Evolutionary conservation across 2,888 invertebrate species (phyloP).

Genomic region (Aplocera efformata): DNA sequence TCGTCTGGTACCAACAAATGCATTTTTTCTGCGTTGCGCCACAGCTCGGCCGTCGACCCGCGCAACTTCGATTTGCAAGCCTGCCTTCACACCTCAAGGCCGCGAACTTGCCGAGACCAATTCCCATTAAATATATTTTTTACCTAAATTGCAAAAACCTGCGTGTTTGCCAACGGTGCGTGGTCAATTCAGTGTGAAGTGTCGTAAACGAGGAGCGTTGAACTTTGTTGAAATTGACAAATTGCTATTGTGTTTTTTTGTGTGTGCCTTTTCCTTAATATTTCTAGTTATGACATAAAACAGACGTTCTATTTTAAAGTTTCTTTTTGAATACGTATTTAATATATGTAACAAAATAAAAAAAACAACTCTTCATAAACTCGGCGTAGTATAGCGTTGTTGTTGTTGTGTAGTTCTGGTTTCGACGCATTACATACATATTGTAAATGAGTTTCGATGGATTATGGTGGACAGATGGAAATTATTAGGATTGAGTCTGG

Average conservation of each 20-base stretch:
- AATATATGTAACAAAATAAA: too few relatives aligned
- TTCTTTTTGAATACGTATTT: too few relatives aligned
- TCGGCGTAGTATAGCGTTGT: too few relatives aligned
- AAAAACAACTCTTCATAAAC: too few relatives aligned
- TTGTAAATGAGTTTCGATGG: too few relatives aligned
- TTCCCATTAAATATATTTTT: slow-evolving; percentile 42
- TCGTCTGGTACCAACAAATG: slow-evolving; percentile 7
- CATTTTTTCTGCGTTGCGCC: slow-evolving; percentile 38
- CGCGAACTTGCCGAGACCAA: slow-evolving; percentile 66
- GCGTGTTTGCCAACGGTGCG: slow-evolving; percentile 29
- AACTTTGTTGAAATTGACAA: slow-evolving; percentile 22
- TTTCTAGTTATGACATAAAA: too few relatives aligned
- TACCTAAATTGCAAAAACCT: slow-evolving; percentile 19
- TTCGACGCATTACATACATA: too few relatives aligned
- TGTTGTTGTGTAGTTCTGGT: too few relatives aligned
- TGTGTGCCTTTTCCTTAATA: too few relatives aligned
- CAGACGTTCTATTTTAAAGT: too few relatives aligned
- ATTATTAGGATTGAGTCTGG: too few relatives aligned
- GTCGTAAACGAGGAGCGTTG: slow-evolving; percentile 12
- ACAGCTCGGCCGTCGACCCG: slow-evolving; percentile 55
- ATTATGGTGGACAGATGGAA: too few relatives aligned
- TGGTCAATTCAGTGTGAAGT: slow-evolving; percentile 7
- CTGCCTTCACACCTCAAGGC: slow-evolving; percentile 47
- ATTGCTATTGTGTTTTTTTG: slow-evolving; percentile 2
- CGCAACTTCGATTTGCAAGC: slow-evolving; percentile 40